Evolutionary conservation across 2,888 invertebrate genomes (phyloP).

Genomic region (Thymelicus sylvestris): DNA sequence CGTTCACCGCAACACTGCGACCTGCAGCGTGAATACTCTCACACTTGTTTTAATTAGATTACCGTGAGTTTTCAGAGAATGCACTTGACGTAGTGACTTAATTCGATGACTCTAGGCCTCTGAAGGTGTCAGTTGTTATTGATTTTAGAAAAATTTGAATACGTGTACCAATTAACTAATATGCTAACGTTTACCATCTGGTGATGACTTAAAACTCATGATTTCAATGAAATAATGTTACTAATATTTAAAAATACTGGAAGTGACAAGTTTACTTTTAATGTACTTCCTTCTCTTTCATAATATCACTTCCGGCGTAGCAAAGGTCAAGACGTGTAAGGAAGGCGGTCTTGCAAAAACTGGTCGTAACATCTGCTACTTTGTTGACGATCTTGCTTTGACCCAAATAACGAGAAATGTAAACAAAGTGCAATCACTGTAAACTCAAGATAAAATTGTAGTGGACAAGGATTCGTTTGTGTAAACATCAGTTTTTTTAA

Average conservation of each 20-base stretch:
- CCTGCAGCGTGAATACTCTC: slow-evolving; percentile 24
- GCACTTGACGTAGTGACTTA: background rate
- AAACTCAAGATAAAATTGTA: too few relatives aligned
- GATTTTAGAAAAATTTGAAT: too few relatives aligned
- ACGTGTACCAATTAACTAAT: too few relatives aligned
- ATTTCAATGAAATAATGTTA: too few relatives aligned
- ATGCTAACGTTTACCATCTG: too few relatives aligned
- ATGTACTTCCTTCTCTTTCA: background rate
- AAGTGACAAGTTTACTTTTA: background rate
- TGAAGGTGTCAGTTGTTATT: too few relatives aligned
- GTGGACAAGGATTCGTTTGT: too few relatives aligned
- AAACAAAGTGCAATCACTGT: background rate
- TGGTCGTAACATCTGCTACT: background rate
- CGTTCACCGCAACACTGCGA: slow-evolving; percentile 23
- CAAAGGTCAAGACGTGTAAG: background rate
- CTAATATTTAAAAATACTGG: too few relatives aligned
- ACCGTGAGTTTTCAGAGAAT: slow-evolving; percentile 3
- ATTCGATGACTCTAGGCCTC: too few relatives aligned
- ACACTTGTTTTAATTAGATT: slow-evolving; percentile 34
- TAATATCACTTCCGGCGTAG: background rate
- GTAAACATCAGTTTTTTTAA: too few relatives aligned
- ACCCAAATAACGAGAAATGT: background rate
- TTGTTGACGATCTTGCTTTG: background rate
- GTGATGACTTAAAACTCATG: too few relatives aligned
- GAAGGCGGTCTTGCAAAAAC: background rate